These are phyloP conservation scores for Anorthoa munda DNA, from an alignment of 2,888 invertebrate species.

Conservation along the genomic window DNA sequence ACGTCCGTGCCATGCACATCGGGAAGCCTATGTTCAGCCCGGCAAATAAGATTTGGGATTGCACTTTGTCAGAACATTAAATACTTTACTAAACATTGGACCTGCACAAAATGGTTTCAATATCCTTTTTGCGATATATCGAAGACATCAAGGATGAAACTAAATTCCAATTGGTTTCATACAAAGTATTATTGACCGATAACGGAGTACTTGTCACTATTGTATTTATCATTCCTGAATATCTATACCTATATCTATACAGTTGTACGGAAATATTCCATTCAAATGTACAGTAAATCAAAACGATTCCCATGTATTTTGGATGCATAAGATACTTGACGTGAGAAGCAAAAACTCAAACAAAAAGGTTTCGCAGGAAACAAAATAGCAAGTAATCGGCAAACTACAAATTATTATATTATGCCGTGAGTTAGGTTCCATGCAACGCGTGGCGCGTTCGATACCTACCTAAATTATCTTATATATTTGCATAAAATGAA, in stretches of 20 bases:
- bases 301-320: not conserved
- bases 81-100: not conserved
- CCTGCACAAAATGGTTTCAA: not conserved
- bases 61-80: not conserved
- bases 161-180: slow-evolving; percentile 22
- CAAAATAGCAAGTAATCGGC: not conserved
- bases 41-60: too few species aligned
- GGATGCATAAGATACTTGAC: too few species aligned
- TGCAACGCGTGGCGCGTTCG: not conserved
- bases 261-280: not conserved
- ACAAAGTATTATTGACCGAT: slow-evolving; percentile 54
- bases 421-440: slow-evolving; percentile 8
- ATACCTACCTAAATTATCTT: slow-evolving; percentile 7
- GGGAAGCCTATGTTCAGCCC: too few species aligned
- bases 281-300: not conserved
- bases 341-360: too few species aligned
- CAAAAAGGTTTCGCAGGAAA: not conserved
- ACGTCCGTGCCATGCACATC: too few species aligned
- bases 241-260: too few species aligned
- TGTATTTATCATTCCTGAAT: too few species aligned
- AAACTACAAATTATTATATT: not conserved
- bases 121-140: not conserved
- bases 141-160: not conserved
- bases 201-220: slow-evolving; percentile 48
- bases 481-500: slow-evolving; percentile 12